Conservation (phyloP, 2,113 vertebrate species). For the Paraplagusia blochii region DNA sequence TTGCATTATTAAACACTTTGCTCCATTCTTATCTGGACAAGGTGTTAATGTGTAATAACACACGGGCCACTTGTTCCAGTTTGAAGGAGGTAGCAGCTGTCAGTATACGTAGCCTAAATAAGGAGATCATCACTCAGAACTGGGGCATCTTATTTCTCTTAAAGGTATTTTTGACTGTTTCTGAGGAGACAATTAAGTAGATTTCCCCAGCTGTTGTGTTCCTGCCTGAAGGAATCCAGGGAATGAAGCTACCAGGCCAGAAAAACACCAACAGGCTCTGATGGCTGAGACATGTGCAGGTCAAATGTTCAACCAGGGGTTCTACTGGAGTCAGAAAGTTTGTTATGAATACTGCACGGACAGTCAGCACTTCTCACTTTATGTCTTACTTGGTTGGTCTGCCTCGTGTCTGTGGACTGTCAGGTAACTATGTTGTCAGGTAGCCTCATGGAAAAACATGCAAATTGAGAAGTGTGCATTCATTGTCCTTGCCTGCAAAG, state of each 20-base stretch:
- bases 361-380: conserved; percentile 33
- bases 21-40: neutral
- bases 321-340: conserved; percentile 37
- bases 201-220: conserved; percentile 64
- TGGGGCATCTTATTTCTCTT: conserved; percentile 34
- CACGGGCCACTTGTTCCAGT: conserved; percentile 1
- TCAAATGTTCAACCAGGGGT: conserved; percentile 51
- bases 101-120: conserved; percentile 13
- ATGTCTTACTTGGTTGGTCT: conserved; percentile 1
- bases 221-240: conserved; percentile 50
- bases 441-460: neutral
- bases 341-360: conserved; percentile 48
- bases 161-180: conserved; percentile 28
- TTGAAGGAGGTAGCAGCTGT: conserved; percentile 16
- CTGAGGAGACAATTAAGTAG: conserved; percentile 49
- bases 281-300: conserved; percentile 54
- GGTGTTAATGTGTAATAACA: too few species aligned
- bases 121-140: conserved; percentile 26
- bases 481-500: neutral
- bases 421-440: neutral
- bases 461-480: neutral
- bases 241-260: conserved; percentile 62
- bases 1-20: neutral
- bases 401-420: neutral
- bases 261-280: conserved; percentile 34